These are phyloP conservation scores for Drosophila prosaltans DNA, from an alignment of 1,140 invertebrate genomes.

Conservation along the genomic window DNA sequence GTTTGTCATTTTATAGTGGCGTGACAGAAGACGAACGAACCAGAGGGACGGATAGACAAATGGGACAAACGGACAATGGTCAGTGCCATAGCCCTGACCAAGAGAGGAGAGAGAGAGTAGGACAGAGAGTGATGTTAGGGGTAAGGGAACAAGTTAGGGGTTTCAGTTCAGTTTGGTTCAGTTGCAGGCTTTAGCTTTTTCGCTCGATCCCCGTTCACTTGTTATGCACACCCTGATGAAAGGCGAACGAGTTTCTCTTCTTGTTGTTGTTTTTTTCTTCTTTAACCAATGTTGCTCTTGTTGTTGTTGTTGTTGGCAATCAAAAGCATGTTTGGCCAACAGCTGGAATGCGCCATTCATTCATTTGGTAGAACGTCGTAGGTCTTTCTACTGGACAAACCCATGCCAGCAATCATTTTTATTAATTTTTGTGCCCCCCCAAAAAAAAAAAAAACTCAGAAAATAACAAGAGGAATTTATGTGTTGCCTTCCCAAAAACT, in stretches of 20 bases:
- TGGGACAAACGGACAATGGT: constrained; percentile 63
- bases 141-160: constrained; percentile 51
- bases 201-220: constrained; percentile 57
- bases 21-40: constrained; percentile 51
- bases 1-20: constrained; percentile 72
- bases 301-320: constrained; percentile 63
- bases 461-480: constrained; percentile 58
- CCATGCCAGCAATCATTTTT: constrained; percentile 74
- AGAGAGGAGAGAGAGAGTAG: neutral
- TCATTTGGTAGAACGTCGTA: constrained; percentile 55
- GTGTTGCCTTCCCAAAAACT: constrained; percentile 28
- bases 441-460: constrained; percentile 32
- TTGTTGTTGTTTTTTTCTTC: constrained; percentile 29
- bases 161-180: constrained; percentile 37
- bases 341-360: constrained; percentile 80
- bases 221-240: constrained; percentile 78
- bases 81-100: constrained; percentile 17
- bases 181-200: constrained; percentile 34
- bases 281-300: neutral
- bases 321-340: constrained; percentile 79
- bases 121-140: constrained; percentile 14
- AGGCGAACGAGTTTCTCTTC: constrained; percentile 48
- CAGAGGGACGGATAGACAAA: too few relatives aligned
- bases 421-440: constrained; percentile 66
- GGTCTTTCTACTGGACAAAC: constrained; percentile 34